Base-by-base conservation (phyloP, 2,797 vertebrate species). In the Cynodonichthys magdalenae region DNA sequence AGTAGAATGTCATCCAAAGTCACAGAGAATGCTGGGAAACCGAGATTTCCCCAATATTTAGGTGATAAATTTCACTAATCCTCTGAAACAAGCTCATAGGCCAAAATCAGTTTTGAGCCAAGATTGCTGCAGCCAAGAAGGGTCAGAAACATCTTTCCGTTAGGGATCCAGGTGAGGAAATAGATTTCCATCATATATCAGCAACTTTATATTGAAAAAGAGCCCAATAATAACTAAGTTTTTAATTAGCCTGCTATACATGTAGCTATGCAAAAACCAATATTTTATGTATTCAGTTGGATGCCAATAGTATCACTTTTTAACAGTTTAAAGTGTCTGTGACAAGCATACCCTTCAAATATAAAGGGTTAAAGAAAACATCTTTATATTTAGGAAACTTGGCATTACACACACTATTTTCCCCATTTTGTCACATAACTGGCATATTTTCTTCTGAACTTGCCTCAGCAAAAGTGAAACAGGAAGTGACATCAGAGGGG, bases 1-100 rank as follows among this genome's bases (percentile, higher is more conserved):
- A 79, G 75, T 66, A 79, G 71, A 87, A 83, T 82, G 83, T 84
- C 85, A 86, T 79, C 85, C 82, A 90, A 90, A 87, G 86, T 84
- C 69, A 74, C 49, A 11, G 60, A 49, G 65, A 81, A 82, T 77
- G 80, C 85, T 85, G 81, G 74, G 80, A 80, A 71, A 77, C 59
- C 19, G 52, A 67, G 74, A 80, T 71, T 60, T 71, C 60, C 82
- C 50, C 74, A 56, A 66, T 48, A 67, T 59, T 74, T 72, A 58
- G 29, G 69, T 47, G 59, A 81, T 64, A 75, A 75, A 68, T 76
- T 69, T 66, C 59, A 68, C 50, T 65, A 64, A 77, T 77, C 50
- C 62, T 50, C 46, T 54, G 29, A 71, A 78, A 76, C 59, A 7
- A 19, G 55, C 52, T 58, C 10, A 42, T 5, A 20, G 63, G 63